Evolutionary conservation across 2,888 invertebrate genomes (phyloP), one percentile per base, ranked within the genome.

Genomic region (Lapara coniferarum): DNA sequence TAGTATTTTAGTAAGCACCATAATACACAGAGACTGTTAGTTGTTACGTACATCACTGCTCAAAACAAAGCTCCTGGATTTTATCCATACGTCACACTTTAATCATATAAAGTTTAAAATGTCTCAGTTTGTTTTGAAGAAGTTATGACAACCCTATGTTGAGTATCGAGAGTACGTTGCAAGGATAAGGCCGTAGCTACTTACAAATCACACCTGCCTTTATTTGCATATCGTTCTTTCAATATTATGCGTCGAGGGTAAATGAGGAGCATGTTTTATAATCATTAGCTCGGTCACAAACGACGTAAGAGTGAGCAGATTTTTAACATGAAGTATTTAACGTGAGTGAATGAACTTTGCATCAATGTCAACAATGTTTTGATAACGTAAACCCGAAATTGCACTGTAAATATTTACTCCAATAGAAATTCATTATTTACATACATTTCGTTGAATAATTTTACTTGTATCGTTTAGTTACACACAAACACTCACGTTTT

Each of bases 101-200:
- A 37, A 37, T 37, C 37, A 37, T 37, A 25, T 25, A 8, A 7
- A 37, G 37, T 37, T 37, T 7, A 37, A 8, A 37, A 37, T 37
- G 8, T 37, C 8, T 6, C 37, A 37, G 37, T 37, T 1, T 7
- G 37, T 8, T 0, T 37, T 37, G 3, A 7, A 37, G 8, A 37
- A 37, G 37, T 37, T 37, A 37, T 37, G 37, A 71, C 66, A 74
- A 77, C 78, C 81, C 79, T 81, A 81, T 85, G 81, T 84, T 74
- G 73, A 78, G 72, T 75, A 79, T 81, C 71, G 70, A 74, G 68
- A 68, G 66, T 55, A 25, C 30, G 52, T 56, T 37, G 13, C 66
- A 69, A 66, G 46, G 55, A 69, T 55, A 25, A 1, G 16, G 8
- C 6, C 16, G 53, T n/a, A 25, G 46, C 16, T 25, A 49, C 58